Base-by-base conservation (phyloP, 2,797 vertebrate species). In the Carcharodon carcharias region DNA sequence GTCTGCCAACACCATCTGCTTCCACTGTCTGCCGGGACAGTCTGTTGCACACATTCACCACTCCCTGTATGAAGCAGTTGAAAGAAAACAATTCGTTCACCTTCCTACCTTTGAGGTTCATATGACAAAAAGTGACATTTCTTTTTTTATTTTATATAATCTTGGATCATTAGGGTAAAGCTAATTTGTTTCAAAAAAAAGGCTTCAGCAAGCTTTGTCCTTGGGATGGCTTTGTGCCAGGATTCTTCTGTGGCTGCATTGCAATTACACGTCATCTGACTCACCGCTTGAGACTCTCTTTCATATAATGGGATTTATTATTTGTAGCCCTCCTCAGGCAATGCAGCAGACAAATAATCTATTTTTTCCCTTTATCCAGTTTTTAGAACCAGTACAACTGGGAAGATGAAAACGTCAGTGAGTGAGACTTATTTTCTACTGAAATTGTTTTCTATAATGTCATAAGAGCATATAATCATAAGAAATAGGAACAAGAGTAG, bases 1-100 rank as follows among this genome's bases (percentile, higher is more conserved):
- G 61, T 45, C 61, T 67, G 91, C 91, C 91, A 93, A 65, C 91
- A 12, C 91, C 91, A 93, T 93, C 91, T 93, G 91, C 61, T 93
- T 91, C n/a, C 61, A 93, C 61, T 67, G 61, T 93, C 91, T 67
- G 63, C n/a, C n/a, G 23, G 61, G 21, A 40, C 91, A 67, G 40
- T 67, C 61, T 93, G 91, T 45, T 65, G 18, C 91, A 93, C n/a
- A 40, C n/a, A 85, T 85, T 85, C 82, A 93, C n/a, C 63, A 28
- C n/a, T 16, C 63, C 67, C 40, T 26, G 0, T 67, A 67, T 45
- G 91, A 67, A 67, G 61, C 63, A 65, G n/a, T 23, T 67, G 21
- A n/a, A n/a, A 65, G 35, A 40, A 63, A 67, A 67, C 91, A 63
- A 93, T 93, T 63, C 67, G 61, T 93, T 93, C 91, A 93, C 18